Evolutionary conservation across 2,888 invertebrate species (phyloP), one percentile per base, ranked within the genome.

Genomic region (Liopterus haemorrhoidalis): DNA sequence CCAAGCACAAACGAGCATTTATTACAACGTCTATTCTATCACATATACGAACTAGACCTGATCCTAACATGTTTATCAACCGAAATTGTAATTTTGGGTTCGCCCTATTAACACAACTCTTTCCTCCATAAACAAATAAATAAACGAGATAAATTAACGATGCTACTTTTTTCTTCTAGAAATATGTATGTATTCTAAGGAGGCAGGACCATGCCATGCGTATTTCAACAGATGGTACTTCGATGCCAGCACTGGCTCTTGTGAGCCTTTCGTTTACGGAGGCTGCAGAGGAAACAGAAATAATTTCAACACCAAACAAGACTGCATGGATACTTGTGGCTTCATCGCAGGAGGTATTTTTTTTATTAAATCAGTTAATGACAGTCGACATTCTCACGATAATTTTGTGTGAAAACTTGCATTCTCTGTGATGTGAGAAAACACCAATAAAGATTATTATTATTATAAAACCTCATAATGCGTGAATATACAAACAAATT

Each of bases 271-370:
- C 70, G 75, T 75, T 41, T 97, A 90, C 70, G 90, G 93, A 27
- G 89, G 89, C 30, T 90, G 89, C 55, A 77, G 91, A 46, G 95
- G 95, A 27, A 93, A 89, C 68, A 76, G 80, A 59, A 96, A 96
- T 70, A 93, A 92, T 69, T 96, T 95, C 73, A 74, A 86, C 49
- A 81, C 83, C 9, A 75, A 76, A 54, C 77, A 82, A 19, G 88
- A 90, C 60, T 93, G 93, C 61, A 73, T 75, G 54, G 71, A 71
- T 54, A 79, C 83, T 5, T 91, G 91, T 63, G 70, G 71, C 25
- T 67, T 77, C 11, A 69, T 84, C 24, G 70, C 75, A 60, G 78
- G 79, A n/a, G n/a, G n/a, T n/a, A n/a, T n/a, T n/a, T n/a, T n/a
- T 79, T 54, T 62, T 69, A 59, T n/a, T 39, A 32, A n/a, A 11